These are phyloP conservation scores for Tinamus major DNA, from an alignment of 2,797 vertebrate species.

Conservation along the genomic window DNA sequence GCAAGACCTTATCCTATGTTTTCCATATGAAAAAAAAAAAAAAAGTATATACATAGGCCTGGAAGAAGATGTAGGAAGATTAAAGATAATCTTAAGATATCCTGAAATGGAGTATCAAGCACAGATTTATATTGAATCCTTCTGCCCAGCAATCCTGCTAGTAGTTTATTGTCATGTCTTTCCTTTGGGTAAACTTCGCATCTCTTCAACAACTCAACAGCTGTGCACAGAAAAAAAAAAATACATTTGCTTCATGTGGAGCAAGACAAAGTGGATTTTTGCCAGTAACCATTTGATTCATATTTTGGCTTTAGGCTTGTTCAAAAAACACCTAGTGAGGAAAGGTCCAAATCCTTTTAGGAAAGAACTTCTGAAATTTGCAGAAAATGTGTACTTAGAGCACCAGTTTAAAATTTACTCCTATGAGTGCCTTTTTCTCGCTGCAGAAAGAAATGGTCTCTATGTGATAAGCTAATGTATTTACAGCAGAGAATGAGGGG, in stretches of 20 bases:
- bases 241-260: not conserved
- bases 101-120: not conserved
- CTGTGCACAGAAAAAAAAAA: not conserved
- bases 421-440: not conserved
- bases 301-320: not conserved
- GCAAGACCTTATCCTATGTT: not conserved
- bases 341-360: not conserved
- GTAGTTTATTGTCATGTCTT: not conserved
- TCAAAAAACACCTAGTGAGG: not conserved
- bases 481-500: not conserved
- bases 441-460: not conserved
- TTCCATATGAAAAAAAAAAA: not conserved
- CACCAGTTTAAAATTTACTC: not conserved
- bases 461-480: not conserved
- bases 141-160: not conserved
- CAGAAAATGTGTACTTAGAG: not conserved
- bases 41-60: too few relatives aligned
- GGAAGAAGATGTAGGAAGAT: not conserved
- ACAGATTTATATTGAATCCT: not conserved
- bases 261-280: not conserved
- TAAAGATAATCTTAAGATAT: not conserved
- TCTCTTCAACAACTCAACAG: not conserved
- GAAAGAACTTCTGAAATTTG: not conserved
- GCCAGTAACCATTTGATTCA: not conserved
- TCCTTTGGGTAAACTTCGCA: not conserved